Conservation (phyloP, 2,797 vertebrate species). For the Salarias fasciatus region DNA sequence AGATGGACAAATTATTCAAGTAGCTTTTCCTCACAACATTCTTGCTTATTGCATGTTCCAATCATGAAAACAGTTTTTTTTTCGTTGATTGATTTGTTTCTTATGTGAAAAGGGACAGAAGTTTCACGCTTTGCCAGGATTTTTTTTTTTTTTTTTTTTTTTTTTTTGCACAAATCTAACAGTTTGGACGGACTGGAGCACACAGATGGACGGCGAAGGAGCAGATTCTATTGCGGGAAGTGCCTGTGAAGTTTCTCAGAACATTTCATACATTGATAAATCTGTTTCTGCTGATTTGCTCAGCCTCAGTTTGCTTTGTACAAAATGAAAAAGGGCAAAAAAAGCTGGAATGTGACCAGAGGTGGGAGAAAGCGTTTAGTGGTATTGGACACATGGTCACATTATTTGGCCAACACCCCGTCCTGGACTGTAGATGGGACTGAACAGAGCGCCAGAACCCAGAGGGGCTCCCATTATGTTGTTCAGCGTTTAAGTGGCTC, state of each 20-base stretch:
- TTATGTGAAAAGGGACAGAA: conserved; percentile 21
- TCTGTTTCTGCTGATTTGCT: conserved; percentile 10
- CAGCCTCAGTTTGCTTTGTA: conserved; percentile 21
- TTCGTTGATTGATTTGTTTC: too few relatives aligned
- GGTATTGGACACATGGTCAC: conserved; percentile 30
- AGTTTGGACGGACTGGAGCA: conserved; percentile 30
- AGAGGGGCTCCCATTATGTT: conserved; percentile 5
- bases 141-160: too few relatives aligned
- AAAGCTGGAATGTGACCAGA: conserved; percentile 43
- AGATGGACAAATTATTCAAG: too few relatives aligned
- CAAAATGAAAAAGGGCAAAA: conserved; percentile 13
- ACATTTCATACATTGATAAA: background rate
- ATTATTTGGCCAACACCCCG: background rate
- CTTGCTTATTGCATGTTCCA: too few relatives aligned
- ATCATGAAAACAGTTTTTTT: too few relatives aligned
- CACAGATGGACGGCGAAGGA: conserved; percentile 54
- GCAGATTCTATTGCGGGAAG: conserved; percentile 16
- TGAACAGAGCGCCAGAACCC: conserved; percentile 25
- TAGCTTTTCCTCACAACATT: too few relatives aligned
- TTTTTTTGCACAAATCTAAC: conserved; percentile 3
- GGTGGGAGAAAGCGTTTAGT: conserved; percentile 22
- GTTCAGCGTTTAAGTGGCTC: conserved; percentile 22
- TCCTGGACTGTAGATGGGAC: background rate
- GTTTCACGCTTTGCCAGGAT: conserved; percentile 1
- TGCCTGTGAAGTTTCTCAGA: conserved; percentile 28